These are phyloP conservation scores for Drosophila albomicans DNA, from an alignment of 1,140 invertebrate genomes.

Conservation along the genomic window DNA sequence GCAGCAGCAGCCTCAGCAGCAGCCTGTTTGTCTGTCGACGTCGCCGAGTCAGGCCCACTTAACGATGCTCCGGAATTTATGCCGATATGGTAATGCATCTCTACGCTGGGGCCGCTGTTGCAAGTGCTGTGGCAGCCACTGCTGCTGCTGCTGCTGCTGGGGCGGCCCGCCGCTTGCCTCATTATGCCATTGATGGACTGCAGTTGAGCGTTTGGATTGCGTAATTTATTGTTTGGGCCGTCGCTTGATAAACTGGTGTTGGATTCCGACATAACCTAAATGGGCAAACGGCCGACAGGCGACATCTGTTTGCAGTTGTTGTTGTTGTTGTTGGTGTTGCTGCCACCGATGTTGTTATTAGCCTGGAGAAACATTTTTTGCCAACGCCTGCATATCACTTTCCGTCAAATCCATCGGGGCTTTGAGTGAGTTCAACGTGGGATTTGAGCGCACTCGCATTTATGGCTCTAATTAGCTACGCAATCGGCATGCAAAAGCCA, in stretches of 20 bases:
- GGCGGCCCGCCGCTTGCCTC: slow-evolving; percentile 66
- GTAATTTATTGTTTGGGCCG: slow-evolving; percentile 84
- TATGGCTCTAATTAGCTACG: slow-evolving; percentile 82
- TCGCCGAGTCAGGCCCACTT: slow-evolving; percentile 61
- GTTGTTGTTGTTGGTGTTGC: slow-evolving; percentile 27
- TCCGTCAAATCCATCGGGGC: slow-evolving; percentile 72
- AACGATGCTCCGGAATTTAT: slow-evolving; percentile 84
- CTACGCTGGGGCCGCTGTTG: slow-evolving; percentile 52
- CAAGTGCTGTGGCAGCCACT: slow-evolving; percentile 13
- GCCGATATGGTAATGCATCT: slow-evolving; percentile 84
- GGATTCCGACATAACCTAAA: slow-evolving; percentile 68
- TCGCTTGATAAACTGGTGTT: slow-evolving; percentile 82
- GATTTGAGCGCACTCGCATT: slow-evolving; percentile 56
- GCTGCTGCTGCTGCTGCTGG: slow-evolving; percentile 28
- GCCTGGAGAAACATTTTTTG: slow-evolving; percentile 65
- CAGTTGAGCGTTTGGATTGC: slow-evolving; percentile 84
- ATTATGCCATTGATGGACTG: slow-evolving; percentile 84
- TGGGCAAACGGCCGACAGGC: slow-evolving; percentile 67
- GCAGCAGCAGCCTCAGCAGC: slow-evolving; percentile 25
- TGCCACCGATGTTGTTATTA: slow-evolving; percentile 27
- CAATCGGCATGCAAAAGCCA: slow-evolving; percentile 73
- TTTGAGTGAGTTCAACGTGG: slow-evolving; percentile 47
- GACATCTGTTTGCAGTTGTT: slow-evolving; percentile 51
- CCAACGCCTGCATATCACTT: slow-evolving; percentile 81
- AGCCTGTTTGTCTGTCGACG: slow-evolving; percentile 54